Evolutionary conservation across 1,140 invertebrate genomes (phyloP).

Genomic region (Panagrolaimus sp.): DNA sequence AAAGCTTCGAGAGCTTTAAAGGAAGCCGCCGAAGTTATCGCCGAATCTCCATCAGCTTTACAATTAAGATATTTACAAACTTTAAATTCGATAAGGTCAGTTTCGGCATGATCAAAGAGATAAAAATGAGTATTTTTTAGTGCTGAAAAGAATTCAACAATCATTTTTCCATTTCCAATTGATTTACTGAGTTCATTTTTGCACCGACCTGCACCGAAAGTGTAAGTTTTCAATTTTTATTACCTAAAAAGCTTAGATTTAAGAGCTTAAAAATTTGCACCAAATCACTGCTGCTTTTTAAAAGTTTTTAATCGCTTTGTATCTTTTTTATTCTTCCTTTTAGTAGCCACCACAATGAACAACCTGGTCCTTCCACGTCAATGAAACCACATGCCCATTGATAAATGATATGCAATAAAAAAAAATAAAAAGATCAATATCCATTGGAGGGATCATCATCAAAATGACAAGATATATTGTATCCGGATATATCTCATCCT

Average conservation of each 20-base stretch:
- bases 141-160: slow-evolving; percentile 94
- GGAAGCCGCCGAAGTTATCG: slow-evolving; percentile 60
- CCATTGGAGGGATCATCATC: background rate
- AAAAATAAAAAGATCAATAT: no score
- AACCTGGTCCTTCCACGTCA: slow-evolving; percentile 1
- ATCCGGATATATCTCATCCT: slow-evolving; percentile 2
- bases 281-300: slow-evolving; percentile 14
- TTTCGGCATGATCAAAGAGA: background rate
- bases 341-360: slow-evolving; percentile 12
- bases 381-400: slow-evolving; percentile 2
- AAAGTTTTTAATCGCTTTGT: background rate
- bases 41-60: slow-evolving; percentile 70
- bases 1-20: slow-evolving; percentile 61
- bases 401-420: background rate
- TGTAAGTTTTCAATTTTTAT: slow-evolving; percentile 35
- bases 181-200: slow-evolving; percentile 50
- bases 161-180: slow-evolving; percentile 75
- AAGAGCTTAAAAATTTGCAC: background rate
- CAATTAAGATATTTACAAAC: slow-evolving; percentile 69
- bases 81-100: slow-evolving; percentile 64
- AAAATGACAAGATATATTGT: slow-evolving; percentile 1
- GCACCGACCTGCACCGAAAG: slow-evolving; percentile 34
- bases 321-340: slow-evolving; percentile 29
- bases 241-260: background rate
- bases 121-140: slow-evolving; percentile 59